phyloP scores from a whole-genome alignment of 2,888 invertebrate genomes.

The Ichneumon xanthorius region DNA sequence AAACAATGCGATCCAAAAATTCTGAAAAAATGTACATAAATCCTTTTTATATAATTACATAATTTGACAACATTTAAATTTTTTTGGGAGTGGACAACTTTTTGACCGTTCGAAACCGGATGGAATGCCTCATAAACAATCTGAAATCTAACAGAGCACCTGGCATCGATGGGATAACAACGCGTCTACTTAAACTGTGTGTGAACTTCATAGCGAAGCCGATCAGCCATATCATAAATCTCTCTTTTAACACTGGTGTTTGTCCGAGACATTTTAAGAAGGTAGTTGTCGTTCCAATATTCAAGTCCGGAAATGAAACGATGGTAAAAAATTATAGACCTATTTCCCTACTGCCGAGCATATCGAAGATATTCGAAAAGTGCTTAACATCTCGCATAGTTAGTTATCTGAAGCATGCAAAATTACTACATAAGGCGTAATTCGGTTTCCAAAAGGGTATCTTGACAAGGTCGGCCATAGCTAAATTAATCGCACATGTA shows the following conservation, averaged over 20 bases:
- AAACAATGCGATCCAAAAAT: no score
- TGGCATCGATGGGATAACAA: not conserved
- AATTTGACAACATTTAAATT: no score
- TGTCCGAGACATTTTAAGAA: not conserved
- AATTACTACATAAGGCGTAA: not conserved
- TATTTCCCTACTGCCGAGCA: not conserved
- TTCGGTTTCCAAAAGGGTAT: not conserved
- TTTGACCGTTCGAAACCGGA: no score
- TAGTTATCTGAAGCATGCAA: not conserved
- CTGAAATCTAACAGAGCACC: conserved; percentile 13
- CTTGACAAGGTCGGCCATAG: not conserved
- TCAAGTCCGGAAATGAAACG: not conserved
- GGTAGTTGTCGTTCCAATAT: not conserved
- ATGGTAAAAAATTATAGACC: not conserved
- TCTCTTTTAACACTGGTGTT: not conserved
- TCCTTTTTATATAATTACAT: no score
- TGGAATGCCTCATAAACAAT: no score
- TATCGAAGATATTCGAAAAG: not conserved
- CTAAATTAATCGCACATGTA: no score
- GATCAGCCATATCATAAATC: not conserved
- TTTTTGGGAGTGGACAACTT: no score
- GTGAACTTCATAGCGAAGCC: no score
- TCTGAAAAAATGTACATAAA: no score
- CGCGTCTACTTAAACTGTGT: not conserved
- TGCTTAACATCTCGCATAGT: not conserved